A percentile compares a stretch with the other conserved stretches of the same genome.
These are phyloP conservation scores for Habrosyne pyritoides DNA, from an alignment of 2,888 invertebrate genomes.

Conservation along the genomic window DNA sequence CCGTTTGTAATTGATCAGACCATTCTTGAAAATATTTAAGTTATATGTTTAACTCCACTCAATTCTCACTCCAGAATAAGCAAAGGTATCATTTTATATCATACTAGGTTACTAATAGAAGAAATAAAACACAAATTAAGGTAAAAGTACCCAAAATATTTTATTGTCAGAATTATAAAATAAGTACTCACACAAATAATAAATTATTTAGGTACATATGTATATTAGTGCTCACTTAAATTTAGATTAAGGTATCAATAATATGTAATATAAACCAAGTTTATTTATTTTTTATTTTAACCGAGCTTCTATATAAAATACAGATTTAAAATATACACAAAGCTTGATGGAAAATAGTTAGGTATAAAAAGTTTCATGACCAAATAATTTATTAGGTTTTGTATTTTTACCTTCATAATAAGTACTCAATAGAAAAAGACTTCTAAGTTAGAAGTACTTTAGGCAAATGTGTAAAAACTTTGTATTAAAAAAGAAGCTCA, in stretches of 20 bases:
- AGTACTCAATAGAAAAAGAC: too few relatives aligned
- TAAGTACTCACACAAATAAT: slow-evolving; percentile 7
- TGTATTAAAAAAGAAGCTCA: background rate
- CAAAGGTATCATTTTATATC: background rate
- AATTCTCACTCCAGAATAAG: too few relatives aligned
- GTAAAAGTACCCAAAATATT: slow-evolving; percentile 1
- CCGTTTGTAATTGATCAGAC: too few relatives aligned
- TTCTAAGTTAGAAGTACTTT: too few relatives aligned
- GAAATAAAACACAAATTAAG: background rate
- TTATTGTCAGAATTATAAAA: background rate
- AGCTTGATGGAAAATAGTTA: too few relatives aligned
- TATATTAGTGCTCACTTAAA: background rate
- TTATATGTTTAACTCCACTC: too few relatives aligned
- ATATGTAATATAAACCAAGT: background rate
- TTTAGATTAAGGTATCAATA: background rate
- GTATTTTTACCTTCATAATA: too few relatives aligned
- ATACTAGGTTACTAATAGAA: too few relatives aligned
- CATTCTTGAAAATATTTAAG: too few relatives aligned
- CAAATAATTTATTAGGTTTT: too few relatives aligned
- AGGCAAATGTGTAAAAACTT: too few relatives aligned
- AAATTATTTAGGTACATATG: slow-evolving; percentile 1
- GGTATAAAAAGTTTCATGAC: too few relatives aligned
- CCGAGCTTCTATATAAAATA: background rate
- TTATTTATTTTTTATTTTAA: background rate
- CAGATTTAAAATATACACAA: background rate